Percentiles rank a stretch among this genome's conserved stretches.
phyloP scores from a whole-genome alignment of 2,113 vertebrate species.

The Semnopithecus entellus region DNA sequence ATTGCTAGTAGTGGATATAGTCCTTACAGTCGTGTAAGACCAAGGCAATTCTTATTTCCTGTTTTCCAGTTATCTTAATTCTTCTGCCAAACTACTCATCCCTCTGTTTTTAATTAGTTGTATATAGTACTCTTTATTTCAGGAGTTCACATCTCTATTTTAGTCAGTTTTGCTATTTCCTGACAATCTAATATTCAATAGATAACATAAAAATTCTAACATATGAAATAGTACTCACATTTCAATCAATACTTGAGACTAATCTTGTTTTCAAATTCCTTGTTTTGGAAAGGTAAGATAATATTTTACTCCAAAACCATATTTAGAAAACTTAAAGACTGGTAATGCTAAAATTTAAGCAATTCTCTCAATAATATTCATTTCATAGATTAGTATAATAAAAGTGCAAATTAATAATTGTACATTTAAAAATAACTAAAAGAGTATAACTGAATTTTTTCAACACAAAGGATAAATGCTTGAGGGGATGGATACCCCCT shows the following conservation, averaged over 20 bases:
- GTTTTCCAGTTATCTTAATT: slow-evolving; percentile 58
- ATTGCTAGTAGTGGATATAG: slow-evolving; percentile 15
- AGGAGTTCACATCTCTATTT: slow-evolving; percentile 28
- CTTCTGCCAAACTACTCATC: slow-evolving; percentile 49
- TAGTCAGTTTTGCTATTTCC: slow-evolving; percentile 2
- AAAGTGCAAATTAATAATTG: not conserved
- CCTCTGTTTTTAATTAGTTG: slow-evolving; percentile 57
- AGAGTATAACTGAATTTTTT: no score
- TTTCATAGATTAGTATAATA: not conserved
- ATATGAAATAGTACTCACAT: not conserved
- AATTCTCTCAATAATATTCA: not conserved
- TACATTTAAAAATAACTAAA: no score
- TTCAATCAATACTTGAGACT: not conserved
- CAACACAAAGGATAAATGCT: no score
- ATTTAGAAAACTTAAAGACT: not conserved
- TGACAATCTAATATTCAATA: not conserved
- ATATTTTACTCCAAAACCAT: not conserved
- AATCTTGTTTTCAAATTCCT: not conserved
- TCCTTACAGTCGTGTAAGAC: slow-evolving; percentile 49
- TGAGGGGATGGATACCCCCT: no score
- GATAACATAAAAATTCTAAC: not conserved
- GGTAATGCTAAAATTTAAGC: not conserved
- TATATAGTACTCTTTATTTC: not conserved
- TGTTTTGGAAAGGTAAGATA: not conserved
- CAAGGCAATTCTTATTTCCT: slow-evolving; percentile 57